Evolutionary conservation across 2,888 invertebrate species (phyloP).

Genomic region (Spialia ferax): DNA sequence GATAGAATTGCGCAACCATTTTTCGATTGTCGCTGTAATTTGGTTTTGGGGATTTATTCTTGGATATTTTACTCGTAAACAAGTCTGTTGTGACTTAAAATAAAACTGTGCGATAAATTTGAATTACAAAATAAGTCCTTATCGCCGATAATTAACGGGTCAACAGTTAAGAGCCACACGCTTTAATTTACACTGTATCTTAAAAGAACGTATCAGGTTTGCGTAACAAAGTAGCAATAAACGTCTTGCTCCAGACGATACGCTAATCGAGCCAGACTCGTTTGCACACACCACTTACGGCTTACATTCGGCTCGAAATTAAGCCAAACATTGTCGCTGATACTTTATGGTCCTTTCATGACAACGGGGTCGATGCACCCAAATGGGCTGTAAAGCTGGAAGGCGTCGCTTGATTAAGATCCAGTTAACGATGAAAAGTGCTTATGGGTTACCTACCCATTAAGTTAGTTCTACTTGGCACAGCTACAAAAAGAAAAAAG

Average conservation of each 20-base stretch:
- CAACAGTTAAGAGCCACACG: constrained; percentile 23
- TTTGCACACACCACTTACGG: constrained; percentile 62
- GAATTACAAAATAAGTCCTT: neutral
- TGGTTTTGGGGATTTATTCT: neutral
- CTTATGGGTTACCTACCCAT: constrained; percentile 38
- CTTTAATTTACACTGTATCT: constrained; percentile 39
- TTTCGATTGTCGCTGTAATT: neutral
- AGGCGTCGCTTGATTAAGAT: constrained; percentile 43
- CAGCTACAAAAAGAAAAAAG: no score
- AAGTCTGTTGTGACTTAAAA: neutral
- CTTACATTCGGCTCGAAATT: constrained; percentile 51
- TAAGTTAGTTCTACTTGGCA: constrained; percentile 72
- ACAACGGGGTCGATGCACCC: constrained; percentile 46
- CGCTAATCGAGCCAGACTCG: constrained; percentile 60
- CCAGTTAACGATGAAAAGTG: constrained; percentile 44
- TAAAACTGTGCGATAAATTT: neutral
- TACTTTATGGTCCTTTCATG: constrained; percentile 39
- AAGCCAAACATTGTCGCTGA: constrained; percentile 28
- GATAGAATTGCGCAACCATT: constrained; percentile 29
- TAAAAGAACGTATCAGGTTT: constrained; percentile 40
- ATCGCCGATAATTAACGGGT: constrained; percentile 17
- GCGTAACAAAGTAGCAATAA: constrained; percentile 71
- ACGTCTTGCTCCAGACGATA: constrained; percentile 56
- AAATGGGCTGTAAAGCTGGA: constrained; percentile 42
- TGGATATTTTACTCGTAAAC: neutral